Base-by-base conservation (phyloP, 2,113 vertebrate species). In the Rousettus leschenaultii region DNA sequence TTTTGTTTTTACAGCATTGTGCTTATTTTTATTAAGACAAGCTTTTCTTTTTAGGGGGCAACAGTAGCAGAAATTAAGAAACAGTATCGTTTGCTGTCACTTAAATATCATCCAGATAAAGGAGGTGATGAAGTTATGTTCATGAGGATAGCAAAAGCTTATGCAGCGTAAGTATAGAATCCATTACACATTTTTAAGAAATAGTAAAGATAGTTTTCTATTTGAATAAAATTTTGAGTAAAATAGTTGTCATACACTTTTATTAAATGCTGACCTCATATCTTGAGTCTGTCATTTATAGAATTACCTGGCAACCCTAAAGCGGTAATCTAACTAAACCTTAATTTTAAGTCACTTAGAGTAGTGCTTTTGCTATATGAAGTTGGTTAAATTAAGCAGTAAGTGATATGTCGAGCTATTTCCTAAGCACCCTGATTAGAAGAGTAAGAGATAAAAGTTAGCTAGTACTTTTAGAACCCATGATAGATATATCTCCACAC, bases 81-180 rank as follows among this genome's bases (percentile, higher is more conserved):
- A 94, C 99, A 99, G 33, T 99, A 99, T 97, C 99, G 98, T 90
- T 98, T 99, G 24, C 98, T 99, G 0, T 99, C 99, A 0, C 98
- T 99, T 53, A 99, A 99, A 97, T 99, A 97, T 97, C 99, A 99
- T 96, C 99, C 99, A 63, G 99, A 99, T 98, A 99, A 99, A 99
- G 99, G 99, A 96, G 99, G 99, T 30, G 99, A 99, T 98, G 99
- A 99, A 98, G 99, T 99, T 91, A 99, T 99, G 97, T 99, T 99
- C 98, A 99, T 99, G 99, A 99, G 99, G 96, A 99, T 99, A 97
- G 99, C 99, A 89, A 99, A 99, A 98, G 99, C 99, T 80, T 99
- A 99, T 93, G 99, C 99, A 95, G 99, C 99, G 99, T 99, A 98
- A 99, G 99, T 98, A 92, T 57, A 70, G 73, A 33, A 71, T 35